Conservation (phyloP, 2,113 vertebrate genomes). For the Zosterops borbonicus region DNA sequence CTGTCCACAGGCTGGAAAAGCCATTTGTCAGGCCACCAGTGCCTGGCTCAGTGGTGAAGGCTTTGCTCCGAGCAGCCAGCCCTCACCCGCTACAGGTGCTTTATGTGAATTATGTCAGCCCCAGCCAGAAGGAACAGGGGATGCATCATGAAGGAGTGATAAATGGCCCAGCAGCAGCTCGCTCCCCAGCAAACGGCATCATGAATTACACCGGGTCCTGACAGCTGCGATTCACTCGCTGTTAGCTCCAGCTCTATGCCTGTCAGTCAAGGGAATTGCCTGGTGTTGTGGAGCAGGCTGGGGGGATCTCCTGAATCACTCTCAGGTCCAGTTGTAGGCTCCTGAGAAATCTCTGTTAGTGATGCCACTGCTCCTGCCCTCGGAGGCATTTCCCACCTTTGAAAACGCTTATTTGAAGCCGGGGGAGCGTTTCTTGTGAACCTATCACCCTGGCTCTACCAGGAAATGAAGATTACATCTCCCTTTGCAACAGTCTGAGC, state of each 20-base stretch:
- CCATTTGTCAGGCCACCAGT: constrained; percentile 1
- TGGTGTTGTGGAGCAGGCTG: neutral
- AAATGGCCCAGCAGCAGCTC: neutral
- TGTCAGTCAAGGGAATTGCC: neutral
- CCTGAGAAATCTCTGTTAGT: neutral
- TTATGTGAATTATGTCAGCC: neutral
- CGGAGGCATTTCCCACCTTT: neutral
- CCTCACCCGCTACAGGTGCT: constrained; percentile 30
- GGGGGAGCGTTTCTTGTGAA: neutral
- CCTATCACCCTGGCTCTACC: rapidly evolving
- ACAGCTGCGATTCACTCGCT: neutral
- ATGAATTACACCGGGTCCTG: neutral
- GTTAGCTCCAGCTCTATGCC: constrained; percentile 3
- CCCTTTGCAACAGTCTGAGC: neutral
- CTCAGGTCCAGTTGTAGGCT: neutral
- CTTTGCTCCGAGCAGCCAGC: neutral
- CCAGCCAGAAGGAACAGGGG: neutral
- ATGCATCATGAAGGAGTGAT: neutral
- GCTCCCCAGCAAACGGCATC: neutral
- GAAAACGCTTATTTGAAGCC: neutral
- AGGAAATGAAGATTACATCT: constrained; percentile 37
- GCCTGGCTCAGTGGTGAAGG: neutral
- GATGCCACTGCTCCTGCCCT: neutral
- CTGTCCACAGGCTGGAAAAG: constrained; percentile 5
- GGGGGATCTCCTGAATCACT: neutral